phyloP scores from a whole-genome alignment of 1,140 invertebrate genomes.

The Drosophila rhopaloa region DNA sequence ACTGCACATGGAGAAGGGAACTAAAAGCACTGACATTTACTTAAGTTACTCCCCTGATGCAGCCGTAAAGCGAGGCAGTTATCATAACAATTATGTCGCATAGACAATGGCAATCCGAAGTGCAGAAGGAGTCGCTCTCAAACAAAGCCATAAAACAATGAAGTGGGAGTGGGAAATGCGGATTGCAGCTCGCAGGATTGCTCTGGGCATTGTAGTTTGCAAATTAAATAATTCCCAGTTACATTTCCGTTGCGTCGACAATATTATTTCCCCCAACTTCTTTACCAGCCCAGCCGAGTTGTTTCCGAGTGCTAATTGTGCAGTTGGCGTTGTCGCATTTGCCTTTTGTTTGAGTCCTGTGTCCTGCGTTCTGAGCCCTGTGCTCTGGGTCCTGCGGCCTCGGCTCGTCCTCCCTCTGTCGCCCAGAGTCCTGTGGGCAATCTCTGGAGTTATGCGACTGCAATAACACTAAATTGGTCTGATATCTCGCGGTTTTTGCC shows the following conservation, averaged over 20 bases:
- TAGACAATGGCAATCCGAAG: constrained; percentile 62
- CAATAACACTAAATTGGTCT: constrained; percentile 82
- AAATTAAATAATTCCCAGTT: constrained; percentile 83
- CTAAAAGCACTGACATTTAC: constrained; percentile 59
- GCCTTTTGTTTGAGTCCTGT: constrained; percentile 65
- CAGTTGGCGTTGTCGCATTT: constrained; percentile 64
- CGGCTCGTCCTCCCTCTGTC: not conserved
- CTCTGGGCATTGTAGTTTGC: constrained; percentile 73
- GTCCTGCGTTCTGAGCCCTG: constrained; percentile 18
- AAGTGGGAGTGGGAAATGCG: constrained; percentile 13
- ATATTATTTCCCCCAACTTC: constrained; percentile 75
- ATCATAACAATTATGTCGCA: constrained; percentile 80
- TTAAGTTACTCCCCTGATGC: constrained; percentile 65
- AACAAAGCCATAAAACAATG: constrained; percentile 75
- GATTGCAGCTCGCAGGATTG: constrained; percentile 36
- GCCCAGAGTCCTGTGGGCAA: constrained; percentile 63
- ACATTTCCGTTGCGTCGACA: constrained; percentile 81
- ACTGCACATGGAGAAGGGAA: constrained; percentile 17
- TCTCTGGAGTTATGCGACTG: constrained; percentile 81
- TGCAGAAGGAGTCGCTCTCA: constrained; percentile 48
- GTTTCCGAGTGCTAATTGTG: constrained; percentile 79
- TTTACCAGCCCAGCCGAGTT: constrained; percentile 46
- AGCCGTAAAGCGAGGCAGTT: constrained; percentile 62
- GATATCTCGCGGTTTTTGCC: constrained; percentile 77
- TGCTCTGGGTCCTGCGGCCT: constrained; percentile 11